phyloP scores from a whole-genome alignment of 2,888 invertebrate species.

The Alentia gelatinosa region DNA sequence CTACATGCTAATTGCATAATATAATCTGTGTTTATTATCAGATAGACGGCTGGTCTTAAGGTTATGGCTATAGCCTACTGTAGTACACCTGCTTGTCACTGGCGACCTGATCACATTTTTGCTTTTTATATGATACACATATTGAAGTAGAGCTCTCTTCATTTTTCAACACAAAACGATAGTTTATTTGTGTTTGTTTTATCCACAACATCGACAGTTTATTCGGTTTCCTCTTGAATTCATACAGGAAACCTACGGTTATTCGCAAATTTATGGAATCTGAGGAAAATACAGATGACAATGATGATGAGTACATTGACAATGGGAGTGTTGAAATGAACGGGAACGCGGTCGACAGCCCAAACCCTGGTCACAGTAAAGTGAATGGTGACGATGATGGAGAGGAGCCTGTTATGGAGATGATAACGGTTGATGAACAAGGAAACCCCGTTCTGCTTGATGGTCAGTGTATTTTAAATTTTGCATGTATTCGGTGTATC shows the following conservation, averaged over 20 bases:
- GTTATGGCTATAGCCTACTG: no score
- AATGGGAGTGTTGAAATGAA: background rate
- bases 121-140: no score
- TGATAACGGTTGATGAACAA: slow-evolving; percentile 54
- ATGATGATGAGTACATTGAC: slow-evolving; percentile 1
- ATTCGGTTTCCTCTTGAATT: no score
- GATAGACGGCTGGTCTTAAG: no score
- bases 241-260: slow-evolving; percentile 6
- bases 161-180: no score
- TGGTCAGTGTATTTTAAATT: slow-evolving; percentile 17
- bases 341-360: background rate
- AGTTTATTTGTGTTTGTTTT: no score
- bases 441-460: slow-evolving; percentile 55
- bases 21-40: no score
- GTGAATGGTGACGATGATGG: background rate
- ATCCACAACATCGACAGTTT: no score
- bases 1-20: no score
- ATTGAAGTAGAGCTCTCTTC: no score
- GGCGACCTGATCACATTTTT: no score
- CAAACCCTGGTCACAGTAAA: background rate
- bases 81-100: no score
- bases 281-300: background rate
- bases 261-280: slow-evolving; percentile 17
- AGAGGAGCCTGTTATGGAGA: background rate
- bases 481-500: background rate